A percentile compares a stretch with the other conserved stretches of the same genome.
Evolutionary conservation across 2,797 vertebrate species (phyloP).

Genomic region (Antennarius maculatus): DNA sequence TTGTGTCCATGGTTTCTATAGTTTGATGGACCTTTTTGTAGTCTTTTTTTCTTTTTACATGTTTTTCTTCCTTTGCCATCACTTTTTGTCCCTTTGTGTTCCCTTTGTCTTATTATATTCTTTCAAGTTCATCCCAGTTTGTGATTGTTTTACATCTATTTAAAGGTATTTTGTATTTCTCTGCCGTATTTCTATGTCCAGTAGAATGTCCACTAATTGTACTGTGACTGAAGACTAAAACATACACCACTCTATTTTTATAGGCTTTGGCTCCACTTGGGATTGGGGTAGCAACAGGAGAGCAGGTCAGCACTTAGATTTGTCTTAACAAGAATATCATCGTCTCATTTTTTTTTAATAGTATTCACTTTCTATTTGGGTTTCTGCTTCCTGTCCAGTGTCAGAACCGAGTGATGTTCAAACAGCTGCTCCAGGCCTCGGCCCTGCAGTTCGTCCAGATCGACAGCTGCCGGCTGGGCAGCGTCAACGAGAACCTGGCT

Average conservation of each 20-base stretch:
- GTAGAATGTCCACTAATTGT: neutral
- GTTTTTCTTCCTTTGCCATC: neutral
- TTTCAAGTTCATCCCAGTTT: neutral
- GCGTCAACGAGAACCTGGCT: constrained; percentile 89
- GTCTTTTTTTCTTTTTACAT: too few species aligned
- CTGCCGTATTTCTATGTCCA: neutral
- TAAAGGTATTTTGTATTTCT: neutral
- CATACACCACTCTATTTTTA: constrained; percentile 31
- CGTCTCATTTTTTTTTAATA: neutral
- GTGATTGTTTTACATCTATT: neutral
- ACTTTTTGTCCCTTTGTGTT: neutral
- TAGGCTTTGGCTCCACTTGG: constrained; percentile 83
- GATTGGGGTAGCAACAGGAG: constrained; percentile 84
- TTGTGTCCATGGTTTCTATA: neutral
- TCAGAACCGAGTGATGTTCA: constrained; percentile 89
- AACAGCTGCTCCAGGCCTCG: constrained; percentile 87
- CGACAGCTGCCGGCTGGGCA: constrained; percentile 89
- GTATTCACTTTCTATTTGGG: neutral
- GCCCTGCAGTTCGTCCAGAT: constrained; percentile 89
- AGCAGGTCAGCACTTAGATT: constrained; percentile 76
- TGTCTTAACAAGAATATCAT: neutral
- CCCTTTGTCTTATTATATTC: neutral
- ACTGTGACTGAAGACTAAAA: neutral
- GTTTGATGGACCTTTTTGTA: too few species aligned
- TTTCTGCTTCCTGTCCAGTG: constrained; percentile 63